Evolutionary conservation across 1,140 invertebrate genomes (phyloP), one percentile per base, ranked within the genome.

Genomic region (Cydia pomonella): DNA sequence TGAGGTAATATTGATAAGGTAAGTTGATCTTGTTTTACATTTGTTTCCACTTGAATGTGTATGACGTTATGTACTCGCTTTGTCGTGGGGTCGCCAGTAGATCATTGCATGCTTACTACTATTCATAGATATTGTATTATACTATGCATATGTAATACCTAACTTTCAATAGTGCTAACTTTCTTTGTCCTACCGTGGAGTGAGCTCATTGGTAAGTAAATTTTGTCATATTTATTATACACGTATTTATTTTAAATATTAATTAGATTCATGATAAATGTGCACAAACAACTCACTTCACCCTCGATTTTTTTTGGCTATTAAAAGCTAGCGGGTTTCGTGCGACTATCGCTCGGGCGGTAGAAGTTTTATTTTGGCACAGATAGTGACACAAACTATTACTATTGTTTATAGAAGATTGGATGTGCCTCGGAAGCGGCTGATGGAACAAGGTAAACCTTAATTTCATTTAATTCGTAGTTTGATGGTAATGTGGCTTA

Each of bases 401-500:
- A 75, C 23, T 21, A 77, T 76, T 76, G 75, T 80, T 79, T 77
- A 75, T 81, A 82, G 81, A 82, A 84, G 77, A 69, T 18, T 69
- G 64, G 64, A 82, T 76, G 76, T 76, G 74, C 41, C 47, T 64
- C 75, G 38, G 63, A 75, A 59, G 74, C 76, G 63, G 75, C 79
- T 66, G 53, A 71, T n/a, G 72, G 44, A 72, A 10, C 29, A 80
- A 86, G 84, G 84, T 86, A 86, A 86, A 86, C 80, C 69, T 73
- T 21, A 80, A 77, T 79, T 76, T 81, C 82, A 71, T 80, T 78
- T 84, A 81, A 80, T 77, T 84, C 74, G 87, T 91, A 89, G 87
- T 88, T 86, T 88, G 80, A 73, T 89, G 86, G 88, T 91, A 91
- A 88, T 92, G 84, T 91, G 85, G 90, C 90, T 92, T 92, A 91